These are phyloP conservation scores for Parambassis ranga DNA, from an alignment of 2,797 vertebrate genomes.

Conservation along the genomic window DNA sequence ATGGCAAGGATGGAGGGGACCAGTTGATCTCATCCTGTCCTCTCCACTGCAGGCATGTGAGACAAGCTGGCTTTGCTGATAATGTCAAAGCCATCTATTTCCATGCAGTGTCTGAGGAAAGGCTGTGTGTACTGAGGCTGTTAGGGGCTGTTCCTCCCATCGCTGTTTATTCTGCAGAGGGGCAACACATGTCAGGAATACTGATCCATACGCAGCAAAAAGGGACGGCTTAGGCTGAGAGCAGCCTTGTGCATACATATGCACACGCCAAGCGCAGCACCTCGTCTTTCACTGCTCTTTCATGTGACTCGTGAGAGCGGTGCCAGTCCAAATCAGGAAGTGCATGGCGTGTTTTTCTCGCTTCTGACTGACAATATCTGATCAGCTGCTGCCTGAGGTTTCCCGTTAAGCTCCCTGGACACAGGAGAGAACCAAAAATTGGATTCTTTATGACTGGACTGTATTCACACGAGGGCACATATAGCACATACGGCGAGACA, in stretches of 20 bases:
- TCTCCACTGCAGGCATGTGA: slow-evolving; percentile 70
- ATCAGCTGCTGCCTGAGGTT: slow-evolving; percentile 53
- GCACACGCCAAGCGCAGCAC: slow-evolving; percentile 18
- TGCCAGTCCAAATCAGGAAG: slow-evolving; percentile 52
- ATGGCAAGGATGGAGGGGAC: slow-evolving; percentile 36
- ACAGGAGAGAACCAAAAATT: slow-evolving; percentile 40
- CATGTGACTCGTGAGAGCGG: slow-evolving; percentile 53
- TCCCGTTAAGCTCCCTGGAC: slow-evolving; percentile 49
- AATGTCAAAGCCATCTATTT: slow-evolving; percentile 82
- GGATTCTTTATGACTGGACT: slow-evolving; percentile 46
- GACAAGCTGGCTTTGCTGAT: slow-evolving; percentile 77
- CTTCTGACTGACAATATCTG: slow-evolving; percentile 70
- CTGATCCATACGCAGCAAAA: slow-evolving; percentile 65
- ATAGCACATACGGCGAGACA: slow-evolving; percentile 20
- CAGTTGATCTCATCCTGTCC: slow-evolving; percentile 64
- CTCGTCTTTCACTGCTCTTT: slow-evolving; percentile 43
- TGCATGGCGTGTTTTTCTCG: slow-evolving; percentile 40
- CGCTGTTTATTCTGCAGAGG: slow-evolving; percentile 76
- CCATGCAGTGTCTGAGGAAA: slow-evolving; percentile 67
- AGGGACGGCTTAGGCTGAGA: slow-evolving; percentile 44
- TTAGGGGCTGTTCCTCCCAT: slow-evolving; percentile 67
- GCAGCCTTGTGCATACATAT: slow-evolving; percentile 61
- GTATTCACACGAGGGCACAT: slow-evolving; percentile 38
- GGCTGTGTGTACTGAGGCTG: slow-evolving; percentile 69
- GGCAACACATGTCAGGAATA: slow-evolving; percentile 75